phyloP scores from a whole-genome alignment of 2,797 vertebrate genomes.

The Gastrophryne carolinensis region DNA sequence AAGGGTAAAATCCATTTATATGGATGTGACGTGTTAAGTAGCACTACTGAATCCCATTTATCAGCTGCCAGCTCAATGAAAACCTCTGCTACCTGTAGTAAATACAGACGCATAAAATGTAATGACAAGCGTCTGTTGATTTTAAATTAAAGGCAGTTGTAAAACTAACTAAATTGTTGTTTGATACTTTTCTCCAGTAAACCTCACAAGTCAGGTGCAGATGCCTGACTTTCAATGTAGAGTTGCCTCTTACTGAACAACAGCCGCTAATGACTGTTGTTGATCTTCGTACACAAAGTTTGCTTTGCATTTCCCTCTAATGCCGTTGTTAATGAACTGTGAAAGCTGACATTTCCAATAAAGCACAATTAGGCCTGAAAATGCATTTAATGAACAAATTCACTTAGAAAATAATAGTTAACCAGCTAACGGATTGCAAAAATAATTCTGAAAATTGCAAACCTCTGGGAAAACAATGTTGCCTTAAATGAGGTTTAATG shows the following conservation, averaged over 20 bases:
- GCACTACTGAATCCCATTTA: background rate
- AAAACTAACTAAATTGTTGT: background rate
- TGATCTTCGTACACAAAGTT: slow-evolving; percentile 47
- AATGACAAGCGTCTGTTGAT: background rate
- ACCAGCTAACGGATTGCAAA: slow-evolving; percentile 53
- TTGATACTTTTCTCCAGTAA: background rate
- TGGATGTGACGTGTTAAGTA: background rate
- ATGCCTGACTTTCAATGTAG: background rate
- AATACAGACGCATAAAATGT: background rate
- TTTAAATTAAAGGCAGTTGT: slow-evolving; percentile 2
- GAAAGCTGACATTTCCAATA: slow-evolving; percentile 66
- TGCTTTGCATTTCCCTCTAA: slow-evolving; percentile 44
- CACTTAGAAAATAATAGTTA: slow-evolving; percentile 67
- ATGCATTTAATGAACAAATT: slow-evolving; percentile 63
- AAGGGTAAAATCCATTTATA: background rate
- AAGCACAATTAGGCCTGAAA: slow-evolving; percentile 64
- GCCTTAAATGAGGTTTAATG: slow-evolving; percentile 60
- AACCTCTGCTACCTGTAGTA: background rate
- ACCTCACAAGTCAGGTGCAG: background rate
- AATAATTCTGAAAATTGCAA: slow-evolving; percentile 55
- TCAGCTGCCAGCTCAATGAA: background rate
- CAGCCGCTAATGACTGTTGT: slow-evolving; percentile 43
- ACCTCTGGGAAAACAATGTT: slow-evolving; percentile 46
- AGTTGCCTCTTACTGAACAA: background rate
- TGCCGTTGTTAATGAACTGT: slow-evolving; percentile 63